These are phyloP conservation scores for Nymphalis urticae DNA, from an alignment of 2,888 invertebrate species.

Conservation along the genomic window DNA sequence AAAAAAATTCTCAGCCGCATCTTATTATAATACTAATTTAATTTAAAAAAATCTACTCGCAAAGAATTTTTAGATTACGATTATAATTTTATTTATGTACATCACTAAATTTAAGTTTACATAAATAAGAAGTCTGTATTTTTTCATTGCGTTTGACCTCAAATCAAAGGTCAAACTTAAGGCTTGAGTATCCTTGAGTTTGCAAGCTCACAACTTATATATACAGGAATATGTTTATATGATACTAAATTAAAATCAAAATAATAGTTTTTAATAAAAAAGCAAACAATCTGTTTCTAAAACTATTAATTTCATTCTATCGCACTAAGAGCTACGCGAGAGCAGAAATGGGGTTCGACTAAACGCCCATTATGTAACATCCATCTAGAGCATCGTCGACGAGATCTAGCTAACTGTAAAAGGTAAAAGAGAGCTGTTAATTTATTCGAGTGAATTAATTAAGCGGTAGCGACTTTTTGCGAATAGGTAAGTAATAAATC, in stretches of 20 bases:
- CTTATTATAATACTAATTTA: too few species aligned
- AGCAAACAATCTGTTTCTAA: conserved; percentile 1
- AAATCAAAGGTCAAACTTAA: conserved; percentile 28
- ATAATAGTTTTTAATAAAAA: not conserved
- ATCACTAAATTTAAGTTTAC: not conserved
- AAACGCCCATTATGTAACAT: conserved; percentile 48
- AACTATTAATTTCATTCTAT: conserved; percentile 12
- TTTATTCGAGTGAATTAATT: conserved; percentile 31
- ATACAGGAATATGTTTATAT: not conserved
- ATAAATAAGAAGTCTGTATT: not conserved
- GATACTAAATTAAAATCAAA: not conserved
- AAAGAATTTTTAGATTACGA: not conserved
- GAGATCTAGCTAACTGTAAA: conserved; percentile 36
- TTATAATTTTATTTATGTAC: not conserved
- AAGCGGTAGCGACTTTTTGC: conserved; percentile 31
- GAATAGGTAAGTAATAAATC: conserved; percentile 38
- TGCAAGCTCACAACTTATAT: not conserved
- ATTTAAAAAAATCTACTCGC: not conserved
- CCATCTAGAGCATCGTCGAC: conserved; percentile 38
- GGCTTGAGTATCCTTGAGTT: conserved; percentile 16
- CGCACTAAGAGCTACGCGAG: conserved; percentile 23
- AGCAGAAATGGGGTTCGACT: conserved; percentile 33
- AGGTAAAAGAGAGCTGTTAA: conserved; percentile 32
- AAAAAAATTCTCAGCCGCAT: too few species aligned
- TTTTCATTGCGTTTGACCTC: conserved; percentile 25